Evolutionary conservation across 2,888 invertebrate genomes (phyloP), one percentile per base, ranked within the genome.

Genomic region (Meloe dianella): DNA sequence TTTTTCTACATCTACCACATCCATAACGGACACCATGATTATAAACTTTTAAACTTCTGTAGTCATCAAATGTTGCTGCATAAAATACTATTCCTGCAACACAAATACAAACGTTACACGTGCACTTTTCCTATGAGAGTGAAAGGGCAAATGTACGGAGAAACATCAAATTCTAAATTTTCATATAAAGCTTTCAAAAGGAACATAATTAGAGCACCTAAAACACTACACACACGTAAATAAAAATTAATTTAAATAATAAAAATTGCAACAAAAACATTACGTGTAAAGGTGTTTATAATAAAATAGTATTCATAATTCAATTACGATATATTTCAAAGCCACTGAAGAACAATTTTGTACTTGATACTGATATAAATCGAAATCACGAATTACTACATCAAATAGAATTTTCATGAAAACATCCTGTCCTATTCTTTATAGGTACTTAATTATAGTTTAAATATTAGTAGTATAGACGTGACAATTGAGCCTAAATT

Each of bases 31-130:
- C 78, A 22, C 79, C 78, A 65, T 78, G 77, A 65, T 78, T 78
- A 73, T 75, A 77, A 20, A 80, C 81, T 73, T 80, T 82, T 60
- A 83, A 74, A 61, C 75, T 74, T 47, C 74, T 77, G 73, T 83
- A 83, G 63, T 83, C 82, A 67, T 82, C 82, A 66, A 81, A 76
- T 56, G 78, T 77, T 32, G 81, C 77, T 4, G 82, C 83, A 68
- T 80, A 83, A 69, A 81, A 77, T 61, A 79, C 61, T 56, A 74
- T 56, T 62, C 77, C 79, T 79, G 74, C 64, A 77, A 78, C 69
- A 75, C 66, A 73, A 71, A 72, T 51, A 10, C 4, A 22, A 51
- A 22, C 22, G 51, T 51, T 51, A 51, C 51, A 51, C 22, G 24
- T 22, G 51, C 22, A 22, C 22, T 3, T 17, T 41, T 41, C n/a